Evolutionary conservation across 2,888 invertebrate genomes (phyloP).

Genomic region (Thereva nobilitata): DNA sequence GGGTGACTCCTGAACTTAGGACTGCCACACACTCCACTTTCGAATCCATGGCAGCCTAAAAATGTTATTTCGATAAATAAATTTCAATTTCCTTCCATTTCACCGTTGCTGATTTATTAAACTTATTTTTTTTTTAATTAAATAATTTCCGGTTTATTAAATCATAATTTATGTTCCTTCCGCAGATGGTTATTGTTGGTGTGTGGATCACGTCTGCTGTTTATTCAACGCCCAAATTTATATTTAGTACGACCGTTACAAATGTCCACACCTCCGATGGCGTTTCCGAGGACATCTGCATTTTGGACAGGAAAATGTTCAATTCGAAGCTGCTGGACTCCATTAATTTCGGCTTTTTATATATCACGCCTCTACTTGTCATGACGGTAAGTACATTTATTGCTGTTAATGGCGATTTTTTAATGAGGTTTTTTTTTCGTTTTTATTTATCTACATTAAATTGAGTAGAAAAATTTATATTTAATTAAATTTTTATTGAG

Average conservation of each 20-base stretch:
- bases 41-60: too few relatives aligned
- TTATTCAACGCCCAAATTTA: slow-evolving; percentile 82
- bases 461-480: background rate
- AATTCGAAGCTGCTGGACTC: slow-evolving; percentile 78
- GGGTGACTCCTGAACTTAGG: too few relatives aligned
- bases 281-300: slow-evolving; percentile 65
- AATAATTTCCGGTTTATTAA: background rate
- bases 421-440: background rate
- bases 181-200: slow-evolving; percentile 72
- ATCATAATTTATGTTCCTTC: slow-evolving; percentile 43
- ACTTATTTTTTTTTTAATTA: background rate
- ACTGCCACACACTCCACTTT: too few relatives aligned
- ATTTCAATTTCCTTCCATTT: too few relatives aligned
- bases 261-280: slow-evolving; percentile 58
- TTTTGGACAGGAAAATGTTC: slow-evolving; percentile 74
- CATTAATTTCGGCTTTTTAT: slow-evolving; percentile 81
- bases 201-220: slow-evolving; percentile 84
- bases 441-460: background rate
- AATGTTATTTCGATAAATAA: too few relatives aligned
- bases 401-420: background rate
- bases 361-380: slow-evolving; percentile 77
- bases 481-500: too few relatives aligned
- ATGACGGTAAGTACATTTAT: slow-evolving; percentile 68
- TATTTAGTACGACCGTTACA: slow-evolving; percentile 78
- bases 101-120: background rate